These are phyloP conservation scores for Bellardia bayeri DNA, from an alignment of 2,888 invertebrate genomes.

Conservation along the genomic window DNA sequence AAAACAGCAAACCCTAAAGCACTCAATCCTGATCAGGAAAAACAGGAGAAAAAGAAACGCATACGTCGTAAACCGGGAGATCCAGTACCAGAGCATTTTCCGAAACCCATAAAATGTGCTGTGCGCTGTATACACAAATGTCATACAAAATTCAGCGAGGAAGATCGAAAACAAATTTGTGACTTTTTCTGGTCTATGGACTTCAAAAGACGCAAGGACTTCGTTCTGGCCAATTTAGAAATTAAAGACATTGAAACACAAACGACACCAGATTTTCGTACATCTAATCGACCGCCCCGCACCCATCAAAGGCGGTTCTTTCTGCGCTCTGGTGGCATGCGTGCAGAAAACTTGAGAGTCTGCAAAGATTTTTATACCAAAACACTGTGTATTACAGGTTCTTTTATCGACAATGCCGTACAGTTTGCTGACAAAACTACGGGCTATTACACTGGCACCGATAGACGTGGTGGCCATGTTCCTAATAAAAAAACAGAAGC, in stretches of 20 bases:
- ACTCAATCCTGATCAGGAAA: background rate
- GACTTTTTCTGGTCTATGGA: slow-evolving; percentile 72
- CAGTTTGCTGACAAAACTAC: slow-evolving; percentile 71
- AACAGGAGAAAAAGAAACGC: background rate
- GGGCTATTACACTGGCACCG: slow-evolving; percentile 68
- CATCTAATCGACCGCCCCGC: slow-evolving; percentile 63
- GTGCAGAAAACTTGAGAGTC: slow-evolving; percentile 34
- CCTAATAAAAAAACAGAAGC: slow-evolving; percentile 64
- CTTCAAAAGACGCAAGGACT: slow-evolving; percentile 73
- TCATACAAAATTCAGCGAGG: slow-evolving; percentile 67
- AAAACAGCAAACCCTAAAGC: background rate
- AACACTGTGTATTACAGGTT: slow-evolving; percentile 65
- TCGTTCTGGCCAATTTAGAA: slow-evolving; percentile 70
- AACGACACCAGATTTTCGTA: slow-evolving; percentile 64
- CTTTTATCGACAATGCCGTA: slow-evolving; percentile 66
- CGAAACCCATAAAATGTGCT: slow-evolving; percentile 71
- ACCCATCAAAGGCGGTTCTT: slow-evolving; percentile 66
- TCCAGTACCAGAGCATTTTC: slow-evolving; percentile 57
- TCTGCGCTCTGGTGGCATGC: slow-evolving; percentile 51
- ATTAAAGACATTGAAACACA: slow-evolving; percentile 55
- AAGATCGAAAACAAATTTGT: slow-evolving; percentile 71
- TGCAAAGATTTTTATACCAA: slow-evolving; percentile 69
- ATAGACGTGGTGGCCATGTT: slow-evolving; percentile 63
- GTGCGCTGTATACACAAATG: slow-evolving; percentile 70
- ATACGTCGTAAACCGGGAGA: slow-evolving; percentile 55